A percentile compares a stretch with the other conserved stretches of the same genome.
Evolutionary conservation across 2,113 vertebrate species (phyloP).

Genomic region (Pongo abelii): DNA sequence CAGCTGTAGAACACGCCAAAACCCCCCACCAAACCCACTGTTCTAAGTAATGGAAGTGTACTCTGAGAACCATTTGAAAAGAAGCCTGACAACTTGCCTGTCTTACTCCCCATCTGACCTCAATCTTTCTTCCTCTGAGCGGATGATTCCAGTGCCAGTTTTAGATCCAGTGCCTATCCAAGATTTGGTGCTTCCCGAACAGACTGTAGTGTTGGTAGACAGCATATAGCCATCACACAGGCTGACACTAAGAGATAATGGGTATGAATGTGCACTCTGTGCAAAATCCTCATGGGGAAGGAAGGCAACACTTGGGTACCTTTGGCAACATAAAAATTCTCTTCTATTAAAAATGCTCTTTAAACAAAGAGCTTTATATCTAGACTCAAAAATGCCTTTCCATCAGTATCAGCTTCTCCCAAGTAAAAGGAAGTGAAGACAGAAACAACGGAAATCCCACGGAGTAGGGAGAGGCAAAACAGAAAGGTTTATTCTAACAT

Average conservation of each 20-base stretch:
- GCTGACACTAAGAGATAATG: not conserved
- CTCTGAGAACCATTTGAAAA: not conserved
- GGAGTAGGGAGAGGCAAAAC: not conserved
- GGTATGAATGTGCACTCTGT: not conserved
- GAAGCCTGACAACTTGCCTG: not conserved
- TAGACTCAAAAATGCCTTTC: slow-evolving; percentile 6
- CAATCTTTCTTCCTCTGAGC: not conserved
- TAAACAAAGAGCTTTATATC: not conserved
- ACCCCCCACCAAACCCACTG: not conserved
- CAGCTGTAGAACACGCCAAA: not conserved
- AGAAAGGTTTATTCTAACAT: not conserved
- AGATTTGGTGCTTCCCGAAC: not conserved
- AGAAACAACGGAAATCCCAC: not conserved
- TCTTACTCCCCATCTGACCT: not conserved
- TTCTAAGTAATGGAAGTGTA: not conserved
- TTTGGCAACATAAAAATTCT: not conserved
- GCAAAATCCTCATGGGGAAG: not conserved
- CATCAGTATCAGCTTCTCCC: not conserved
- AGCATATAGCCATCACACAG: not conserved
- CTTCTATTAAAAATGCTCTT: not conserved
- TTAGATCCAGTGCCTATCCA: not conserved
- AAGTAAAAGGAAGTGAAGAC: slow-evolving; percentile 28
- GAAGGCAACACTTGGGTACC: not conserved
- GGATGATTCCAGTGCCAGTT: not conserved
- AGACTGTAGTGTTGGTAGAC: not conserved